phyloP scores from a whole-genome alignment of 2,113 vertebrate species.

The Spilogale gracilis region DNA sequence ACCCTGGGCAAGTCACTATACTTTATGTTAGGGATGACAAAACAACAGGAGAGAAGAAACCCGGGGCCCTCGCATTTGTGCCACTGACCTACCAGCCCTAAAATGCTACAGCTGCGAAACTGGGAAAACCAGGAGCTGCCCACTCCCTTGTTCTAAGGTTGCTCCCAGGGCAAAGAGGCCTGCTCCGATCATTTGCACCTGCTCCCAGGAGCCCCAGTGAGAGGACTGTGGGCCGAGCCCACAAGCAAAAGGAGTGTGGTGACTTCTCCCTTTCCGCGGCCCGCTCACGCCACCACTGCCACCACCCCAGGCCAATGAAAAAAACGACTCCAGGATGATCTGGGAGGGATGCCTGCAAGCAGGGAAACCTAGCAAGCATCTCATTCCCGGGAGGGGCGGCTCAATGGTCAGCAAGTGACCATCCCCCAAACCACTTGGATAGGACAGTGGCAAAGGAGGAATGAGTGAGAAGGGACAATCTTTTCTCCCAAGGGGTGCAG shows the following conservation, averaged over 20 bases:
- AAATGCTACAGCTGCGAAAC: background rate
- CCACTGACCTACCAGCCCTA: background rate
- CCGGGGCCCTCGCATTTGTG: background rate
- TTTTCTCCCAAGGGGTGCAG: background rate
- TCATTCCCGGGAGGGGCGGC: background rate
- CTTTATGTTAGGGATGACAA: background rate
- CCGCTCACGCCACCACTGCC: background rate
- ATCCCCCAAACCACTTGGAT: background rate
- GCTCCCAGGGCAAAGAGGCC: background rate
- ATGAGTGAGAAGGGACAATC: background rate
- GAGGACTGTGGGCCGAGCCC: accelerated
- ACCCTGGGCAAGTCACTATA: background rate
- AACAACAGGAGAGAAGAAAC: background rate
- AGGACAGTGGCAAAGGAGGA: background rate
- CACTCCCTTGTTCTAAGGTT: background rate
- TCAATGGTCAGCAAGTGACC: background rate
- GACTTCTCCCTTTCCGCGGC: background rate
- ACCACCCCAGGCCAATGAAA: background rate
- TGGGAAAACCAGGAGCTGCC: background rate
- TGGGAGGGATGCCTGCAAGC: background rate
- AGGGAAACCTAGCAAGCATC: background rate
- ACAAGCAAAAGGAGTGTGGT: background rate
- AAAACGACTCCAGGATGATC: background rate
- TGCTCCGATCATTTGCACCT: background rate
- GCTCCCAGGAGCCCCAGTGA: background rate